phyloP scores from a whole-genome alignment of 2,797 vertebrate species.

The Graptemys geographica region DNA sequence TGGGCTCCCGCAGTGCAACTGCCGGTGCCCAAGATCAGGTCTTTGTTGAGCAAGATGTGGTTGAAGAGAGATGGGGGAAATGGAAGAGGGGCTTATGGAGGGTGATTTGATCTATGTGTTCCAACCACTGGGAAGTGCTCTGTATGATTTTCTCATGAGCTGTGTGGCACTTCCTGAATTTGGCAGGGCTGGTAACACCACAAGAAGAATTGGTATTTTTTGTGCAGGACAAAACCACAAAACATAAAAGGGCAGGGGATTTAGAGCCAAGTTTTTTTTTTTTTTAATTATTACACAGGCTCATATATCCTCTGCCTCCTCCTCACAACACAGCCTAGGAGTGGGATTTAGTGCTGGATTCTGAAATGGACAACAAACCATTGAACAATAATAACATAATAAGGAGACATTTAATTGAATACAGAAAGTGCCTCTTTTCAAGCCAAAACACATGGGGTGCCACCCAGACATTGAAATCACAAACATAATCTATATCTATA shows the following conservation, averaged over 20 bases:
- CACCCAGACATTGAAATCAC: constrained; percentile 52
- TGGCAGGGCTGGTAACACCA: background rate
- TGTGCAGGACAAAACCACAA: background rate
- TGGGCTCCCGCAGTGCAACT: background rate
- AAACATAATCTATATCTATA: constrained; percentile 48
- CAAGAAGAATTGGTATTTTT: background rate
- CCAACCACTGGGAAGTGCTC: background rate
- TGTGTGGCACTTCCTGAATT: background rate
- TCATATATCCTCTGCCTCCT: background rate
- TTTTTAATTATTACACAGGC: accelerated
- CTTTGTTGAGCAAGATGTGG: background rate
- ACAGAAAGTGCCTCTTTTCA: constrained; percentile 19
- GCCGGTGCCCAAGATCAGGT: background rate
- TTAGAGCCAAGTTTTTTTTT: background rate
- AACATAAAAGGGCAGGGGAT: accelerated
- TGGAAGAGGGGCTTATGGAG: background rate
- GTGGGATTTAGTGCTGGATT: background rate
- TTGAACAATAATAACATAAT: background rate
- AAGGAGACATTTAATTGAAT: background rate
- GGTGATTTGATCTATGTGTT: accelerated
- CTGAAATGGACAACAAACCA: background rate
- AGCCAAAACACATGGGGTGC: background rate
- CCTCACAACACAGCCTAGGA: accelerated
- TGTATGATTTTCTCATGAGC: background rate
- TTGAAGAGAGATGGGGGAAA: background rate